Percentiles rank a stretch among this genome's conserved stretches.
Conservation (phyloP, 2,888 invertebrate genomes). For the Dicyrtoma fusca region DNA sequence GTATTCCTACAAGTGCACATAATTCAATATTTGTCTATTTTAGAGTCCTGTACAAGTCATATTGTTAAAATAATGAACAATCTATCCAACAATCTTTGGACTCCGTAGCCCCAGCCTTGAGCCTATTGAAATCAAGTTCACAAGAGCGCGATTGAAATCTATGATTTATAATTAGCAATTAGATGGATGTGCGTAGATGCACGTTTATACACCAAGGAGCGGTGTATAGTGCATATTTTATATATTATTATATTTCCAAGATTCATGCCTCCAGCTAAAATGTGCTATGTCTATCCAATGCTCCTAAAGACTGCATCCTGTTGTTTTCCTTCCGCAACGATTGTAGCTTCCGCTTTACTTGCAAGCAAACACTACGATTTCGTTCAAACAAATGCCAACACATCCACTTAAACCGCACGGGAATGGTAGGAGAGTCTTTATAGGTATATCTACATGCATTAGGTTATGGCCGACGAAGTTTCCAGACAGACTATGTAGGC, state of each 20-base stretch:
- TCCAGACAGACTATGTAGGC: too few species aligned
- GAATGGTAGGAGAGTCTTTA: neutral
- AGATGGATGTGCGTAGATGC: neutral
- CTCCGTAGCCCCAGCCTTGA: slow-evolving; percentile 2
- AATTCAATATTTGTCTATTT: too few species aligned
- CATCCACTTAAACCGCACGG: neutral
- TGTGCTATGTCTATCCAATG: neutral
- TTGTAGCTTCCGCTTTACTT: slow-evolving; percentile 5
- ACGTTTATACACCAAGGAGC: neutral
- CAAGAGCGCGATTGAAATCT: neutral
- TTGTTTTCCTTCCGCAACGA: slow-evolving; percentile 14
- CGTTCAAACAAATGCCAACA: neutral
- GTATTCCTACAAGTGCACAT: too few species aligned
- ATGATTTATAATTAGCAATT: slow-evolving; percentile 7
- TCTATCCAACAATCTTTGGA: too few species aligned
- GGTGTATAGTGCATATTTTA: too few species aligned
- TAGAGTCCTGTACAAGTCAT: too few species aligned
- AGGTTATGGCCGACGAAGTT: neutral
- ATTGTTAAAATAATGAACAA: too few species aligned
- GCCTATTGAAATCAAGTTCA: neutral
- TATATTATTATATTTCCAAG: neutral
- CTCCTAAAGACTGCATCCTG: neutral
- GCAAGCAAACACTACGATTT: neutral
- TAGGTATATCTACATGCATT: neutral
- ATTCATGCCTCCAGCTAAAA: neutral